These are phyloP conservation scores for Tridacna gigas DNA, from an alignment of 2,888 invertebrate species.

Conservation along the genomic window DNA sequence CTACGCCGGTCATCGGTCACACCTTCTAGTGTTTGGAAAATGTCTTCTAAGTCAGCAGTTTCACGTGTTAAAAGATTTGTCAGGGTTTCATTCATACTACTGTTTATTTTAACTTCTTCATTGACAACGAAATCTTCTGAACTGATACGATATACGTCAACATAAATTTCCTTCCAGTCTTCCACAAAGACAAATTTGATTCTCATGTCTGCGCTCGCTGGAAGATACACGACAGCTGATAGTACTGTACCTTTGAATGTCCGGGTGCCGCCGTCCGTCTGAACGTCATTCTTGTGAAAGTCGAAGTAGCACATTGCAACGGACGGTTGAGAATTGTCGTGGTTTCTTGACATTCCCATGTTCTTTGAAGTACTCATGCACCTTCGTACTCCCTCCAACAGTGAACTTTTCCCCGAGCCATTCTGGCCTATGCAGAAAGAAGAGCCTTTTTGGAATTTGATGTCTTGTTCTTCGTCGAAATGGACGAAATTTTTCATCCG, in stretches of 20 bases:
- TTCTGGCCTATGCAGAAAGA: constrained; percentile 19
- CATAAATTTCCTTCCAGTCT: background rate
- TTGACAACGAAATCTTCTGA: background rate
- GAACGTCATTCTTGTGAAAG: background rate
- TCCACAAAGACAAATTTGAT: background rate
- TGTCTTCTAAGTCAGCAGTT: background rate
- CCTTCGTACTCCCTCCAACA: constrained; percentile 16
- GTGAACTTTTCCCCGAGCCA: constrained; percentile 6
- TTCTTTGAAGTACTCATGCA: constrained; percentile 28
- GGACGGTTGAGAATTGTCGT: background rate
- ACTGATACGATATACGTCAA: background rate
- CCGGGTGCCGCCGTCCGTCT: background rate
- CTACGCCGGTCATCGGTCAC: background rate
- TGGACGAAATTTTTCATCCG: constrained; percentile 23
- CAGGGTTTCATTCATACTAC: background rate
- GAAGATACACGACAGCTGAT: background rate
- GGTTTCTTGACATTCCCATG: background rate
- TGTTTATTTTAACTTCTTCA: background rate
- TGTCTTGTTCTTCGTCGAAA: constrained; percentile 3
- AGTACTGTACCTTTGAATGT: background rate
- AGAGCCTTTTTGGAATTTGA: constrained; percentile 1
- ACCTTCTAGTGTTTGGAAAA: background rate
- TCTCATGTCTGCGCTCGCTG: background rate
- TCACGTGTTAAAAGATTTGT: background rate
- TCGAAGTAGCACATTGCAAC: constrained; percentile 14